Evolutionary conservation across 2,797 vertebrate species (phyloP).

Genomic region (Mormyrops boulengeri): DNA sequence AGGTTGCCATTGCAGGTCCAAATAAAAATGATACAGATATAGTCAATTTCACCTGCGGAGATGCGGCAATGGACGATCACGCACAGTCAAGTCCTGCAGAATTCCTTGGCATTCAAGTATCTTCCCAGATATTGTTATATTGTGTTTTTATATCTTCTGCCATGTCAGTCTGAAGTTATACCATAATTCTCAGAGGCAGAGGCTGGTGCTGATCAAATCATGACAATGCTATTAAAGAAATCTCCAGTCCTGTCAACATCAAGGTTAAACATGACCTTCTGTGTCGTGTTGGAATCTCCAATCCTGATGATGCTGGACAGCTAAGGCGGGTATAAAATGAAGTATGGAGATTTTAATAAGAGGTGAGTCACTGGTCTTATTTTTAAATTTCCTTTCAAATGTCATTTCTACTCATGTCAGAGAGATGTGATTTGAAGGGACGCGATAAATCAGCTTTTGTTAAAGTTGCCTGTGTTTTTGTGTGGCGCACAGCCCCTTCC

Average conservation of each 20-base stretch:
- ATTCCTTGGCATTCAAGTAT: neutral
- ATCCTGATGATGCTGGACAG: neutral
- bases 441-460: neutral
- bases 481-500: neutral
- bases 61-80: neutral
- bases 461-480: neutral
- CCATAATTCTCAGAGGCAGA: neutral
- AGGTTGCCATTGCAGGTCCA: neutral
- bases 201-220: neutral
- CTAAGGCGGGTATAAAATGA: neutral
- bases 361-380: neutral
- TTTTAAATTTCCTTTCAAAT: neutral
- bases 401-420: neutral
- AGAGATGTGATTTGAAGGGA: neutral
- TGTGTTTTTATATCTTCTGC: neutral
- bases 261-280: neutral
- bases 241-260: neutral
- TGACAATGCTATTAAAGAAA: neutral
- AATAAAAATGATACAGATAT: neutral
- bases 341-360: neutral
- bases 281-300: neutral
- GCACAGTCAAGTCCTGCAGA: neutral
- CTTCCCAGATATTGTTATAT: neutral
- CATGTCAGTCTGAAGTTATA: neutral
- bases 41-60: neutral